Evolutionary conservation across 2,888 invertebrate species (phyloP).

Genomic region (Leuctra nigra): DNA sequence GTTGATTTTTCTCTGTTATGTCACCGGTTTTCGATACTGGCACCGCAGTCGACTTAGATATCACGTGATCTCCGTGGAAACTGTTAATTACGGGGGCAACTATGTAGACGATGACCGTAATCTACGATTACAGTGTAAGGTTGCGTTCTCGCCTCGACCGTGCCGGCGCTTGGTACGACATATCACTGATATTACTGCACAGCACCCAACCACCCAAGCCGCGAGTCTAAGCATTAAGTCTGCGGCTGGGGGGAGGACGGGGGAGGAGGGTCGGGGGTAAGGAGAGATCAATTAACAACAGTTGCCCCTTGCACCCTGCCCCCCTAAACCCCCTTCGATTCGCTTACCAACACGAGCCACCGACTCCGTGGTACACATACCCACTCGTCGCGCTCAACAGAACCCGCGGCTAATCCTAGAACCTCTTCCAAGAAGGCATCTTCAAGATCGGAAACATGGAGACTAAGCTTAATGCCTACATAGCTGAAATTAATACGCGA

Average conservation of each 20-base stretch:
- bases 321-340: constrained; percentile 22
- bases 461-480: constrained; percentile 14
- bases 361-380: constrained; percentile 6
- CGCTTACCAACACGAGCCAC: constrained; percentile 23
- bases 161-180: constrained; percentile 23
- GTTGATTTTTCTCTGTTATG: no score
- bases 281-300: constrained; percentile 27
- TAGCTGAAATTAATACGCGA: constrained; percentile 13
- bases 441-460: neutral
- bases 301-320: constrained; percentile 20
- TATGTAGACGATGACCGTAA: constrained; percentile 16
- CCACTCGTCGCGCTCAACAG: neutral
- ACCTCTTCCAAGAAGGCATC: neutral
- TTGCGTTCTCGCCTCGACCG: constrained; percentile 17
- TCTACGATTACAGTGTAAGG: constrained; percentile 19
- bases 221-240: constrained; percentile 25
- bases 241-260: constrained; percentile 16
- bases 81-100: constrained; percentile 13
- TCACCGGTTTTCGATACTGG: neutral
- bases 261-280: constrained; percentile 8
- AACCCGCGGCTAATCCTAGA: constrained; percentile 15
- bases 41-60: neutral
- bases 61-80: neutral
- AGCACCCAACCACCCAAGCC: constrained; percentile 15
- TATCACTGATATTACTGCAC: constrained; percentile 27